Percentiles rank a stretch among this genome's conserved stretches.
Evolutionary conservation across 2,888 invertebrate genomes (phyloP).

Genomic region (Spilosoma lubricipeda): DNA sequence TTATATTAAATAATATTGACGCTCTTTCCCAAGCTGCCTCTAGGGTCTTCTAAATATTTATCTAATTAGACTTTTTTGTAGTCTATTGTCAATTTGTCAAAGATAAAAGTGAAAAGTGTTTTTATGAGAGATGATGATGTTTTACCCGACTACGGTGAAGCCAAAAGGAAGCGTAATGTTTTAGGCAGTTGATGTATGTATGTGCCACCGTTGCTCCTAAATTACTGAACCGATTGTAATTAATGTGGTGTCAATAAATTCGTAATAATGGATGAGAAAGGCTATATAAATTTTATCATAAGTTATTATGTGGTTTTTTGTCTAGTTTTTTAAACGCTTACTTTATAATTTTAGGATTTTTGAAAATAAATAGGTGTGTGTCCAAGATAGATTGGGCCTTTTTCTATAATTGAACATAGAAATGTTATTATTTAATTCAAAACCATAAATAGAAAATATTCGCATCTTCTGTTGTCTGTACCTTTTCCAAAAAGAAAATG

Average conservation of each 20-base stretch:
- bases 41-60: neutral
- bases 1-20: neutral
- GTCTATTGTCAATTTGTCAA: neutral
- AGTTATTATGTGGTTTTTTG: no score
- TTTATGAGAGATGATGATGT: neutral
- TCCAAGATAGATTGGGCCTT: no score
- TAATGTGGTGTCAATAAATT: no score
- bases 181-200: no score
- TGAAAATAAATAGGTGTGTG: neutral
- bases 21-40: neutral
- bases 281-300: no score
- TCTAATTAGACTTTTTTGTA: neutral
- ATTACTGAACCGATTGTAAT: no score
- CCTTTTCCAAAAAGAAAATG: no score
- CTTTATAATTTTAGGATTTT: neutral
- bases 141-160: neutral
- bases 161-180: no score
- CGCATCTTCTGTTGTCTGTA: neutral
- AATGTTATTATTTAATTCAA: neutral
- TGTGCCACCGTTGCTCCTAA: no score
- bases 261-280: no score
- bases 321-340: no score
- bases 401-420: neutral
- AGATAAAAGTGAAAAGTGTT: neutral
- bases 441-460: neutral